Base-by-base conservation (phyloP, 2,113 vertebrate species). In the Thamnophis sirtalis region DNA sequence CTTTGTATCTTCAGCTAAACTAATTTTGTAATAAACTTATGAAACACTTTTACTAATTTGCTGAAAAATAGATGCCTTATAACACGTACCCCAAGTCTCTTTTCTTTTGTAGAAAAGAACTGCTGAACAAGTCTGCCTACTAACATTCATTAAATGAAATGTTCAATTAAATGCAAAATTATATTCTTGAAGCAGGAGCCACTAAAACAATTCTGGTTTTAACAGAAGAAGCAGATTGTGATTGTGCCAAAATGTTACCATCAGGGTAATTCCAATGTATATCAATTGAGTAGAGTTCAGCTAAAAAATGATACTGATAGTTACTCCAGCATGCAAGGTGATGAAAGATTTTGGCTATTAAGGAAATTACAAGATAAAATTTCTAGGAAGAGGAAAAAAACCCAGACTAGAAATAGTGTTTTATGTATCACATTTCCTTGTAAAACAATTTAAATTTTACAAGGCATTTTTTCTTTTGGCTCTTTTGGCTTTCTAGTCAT, bases 201-300 rank as follows among this genome's bases (percentile, higher is more conserved):
- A 26, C 17, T 56, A 84, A 2, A n/a, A 58, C 8, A 92, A 88
- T 0, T 11, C 10, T 43, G 0, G 91, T 90, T 93, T 88, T 87
- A n/a, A 55, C 56, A 88, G 89, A 80, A 38, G 51, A 43, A 50
- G 51, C 15, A n/a, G 26, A 1, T 10, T 94, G 87, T 28, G 0
- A 86, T 5, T 33, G 24, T 22, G 51, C 3, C n/a, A 21, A 88
- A 84, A 22, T 10, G 93, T 84, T n/a, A 92, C 58, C 43, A 21
- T 94, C 93, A 86, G 17, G 85, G 91, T 24, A 90, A 87, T 48
- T 93, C 24, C 90, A 91, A 89, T 17, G 4, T 22, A 91, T 92
- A 90, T 11, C 53, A 88, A 33, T 0, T 73, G 54, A 93, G 86
- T 3, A 91, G 15, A 43, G 48, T 93, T 43, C 1, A 24, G 21